phyloP scores from a whole-genome alignment of 2,113 vertebrate species.

The Xenopus tropicalis region DNA sequence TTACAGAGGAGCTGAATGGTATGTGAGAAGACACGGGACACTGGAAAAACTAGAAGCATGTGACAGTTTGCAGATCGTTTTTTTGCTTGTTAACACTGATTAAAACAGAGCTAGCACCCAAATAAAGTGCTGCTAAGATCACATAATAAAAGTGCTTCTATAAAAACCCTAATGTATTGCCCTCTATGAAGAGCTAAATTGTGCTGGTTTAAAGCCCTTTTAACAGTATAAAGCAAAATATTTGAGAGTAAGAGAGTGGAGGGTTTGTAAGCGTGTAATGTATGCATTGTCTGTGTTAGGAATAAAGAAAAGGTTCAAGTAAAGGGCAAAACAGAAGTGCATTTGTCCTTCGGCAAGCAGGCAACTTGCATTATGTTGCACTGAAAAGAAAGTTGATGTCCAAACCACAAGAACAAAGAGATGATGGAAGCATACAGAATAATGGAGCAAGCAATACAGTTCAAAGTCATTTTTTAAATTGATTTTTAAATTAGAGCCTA shows the following conservation, averaged over 20 bases:
- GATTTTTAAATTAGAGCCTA: conserved; percentile 3
- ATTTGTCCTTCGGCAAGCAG: conserved; percentile 24
- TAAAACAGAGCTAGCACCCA: no score
- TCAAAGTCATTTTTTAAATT: conserved; percentile 9
- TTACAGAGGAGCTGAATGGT: no score
- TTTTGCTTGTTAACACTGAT: no score
- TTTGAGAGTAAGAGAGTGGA: not conserved
- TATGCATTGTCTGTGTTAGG: conserved; percentile 5
- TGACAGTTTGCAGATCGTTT: no score
- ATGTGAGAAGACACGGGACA: no score
- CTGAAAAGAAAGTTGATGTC: conserved; percentile 11
- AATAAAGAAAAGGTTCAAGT: conserved; percentile 31
- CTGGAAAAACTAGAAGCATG: no score
- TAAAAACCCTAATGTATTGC: not conserved
- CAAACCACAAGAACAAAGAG: conserved; percentile 17
- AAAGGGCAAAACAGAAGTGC: conserved; percentile 19
- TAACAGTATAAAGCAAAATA: conserved; percentile 14
- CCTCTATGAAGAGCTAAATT: conserved; percentile 5
- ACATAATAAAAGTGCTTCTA: no score
- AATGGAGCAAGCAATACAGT: not conserved
- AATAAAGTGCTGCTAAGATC: no score
- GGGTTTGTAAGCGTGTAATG: conserved; percentile 12
- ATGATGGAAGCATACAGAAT: conserved; percentile 13
- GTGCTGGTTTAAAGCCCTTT: conserved; percentile 8
- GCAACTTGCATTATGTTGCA: conserved; percentile 4